A percentile compares a stretch with the other conserved stretches of the same genome.
Conservation (phyloP, 1,140 invertebrate species). For the Whitmania pigra region DNA sequence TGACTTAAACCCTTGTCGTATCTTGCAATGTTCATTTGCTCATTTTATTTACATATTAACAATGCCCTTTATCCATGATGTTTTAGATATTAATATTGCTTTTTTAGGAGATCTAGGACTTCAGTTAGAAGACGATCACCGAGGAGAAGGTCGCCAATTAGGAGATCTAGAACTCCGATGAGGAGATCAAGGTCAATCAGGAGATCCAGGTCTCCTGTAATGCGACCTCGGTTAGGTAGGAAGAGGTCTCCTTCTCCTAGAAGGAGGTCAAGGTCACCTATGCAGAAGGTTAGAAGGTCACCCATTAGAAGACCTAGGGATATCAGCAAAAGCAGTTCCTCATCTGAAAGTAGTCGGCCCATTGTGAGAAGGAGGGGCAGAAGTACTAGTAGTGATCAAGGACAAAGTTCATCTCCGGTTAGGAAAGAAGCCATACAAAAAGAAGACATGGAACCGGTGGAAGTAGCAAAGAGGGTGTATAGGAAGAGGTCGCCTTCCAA, state of each 20-base stretch:
- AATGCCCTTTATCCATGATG: too few species aligned
- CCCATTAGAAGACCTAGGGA: neutral
- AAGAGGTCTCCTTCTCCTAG: neutral
- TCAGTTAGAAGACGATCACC: neutral
- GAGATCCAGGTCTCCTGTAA: neutral
- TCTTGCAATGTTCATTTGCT: too few species aligned
- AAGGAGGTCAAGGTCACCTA: neutral
- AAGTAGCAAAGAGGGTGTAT: too few species aligned
- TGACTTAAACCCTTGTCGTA: too few species aligned
- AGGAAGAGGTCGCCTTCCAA: too few species aligned
- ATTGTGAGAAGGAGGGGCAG: neutral
- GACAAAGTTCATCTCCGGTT: neutral
- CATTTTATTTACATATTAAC: too few species aligned
- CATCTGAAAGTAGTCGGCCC: neutral
- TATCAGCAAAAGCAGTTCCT: neutral
- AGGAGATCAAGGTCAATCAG: constrained; percentile 3
- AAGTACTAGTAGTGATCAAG: neutral
- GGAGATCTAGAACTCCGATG: neutral
- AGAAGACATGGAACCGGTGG: too few species aligned
- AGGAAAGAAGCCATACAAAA: neutral
- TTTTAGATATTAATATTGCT: too few species aligned
- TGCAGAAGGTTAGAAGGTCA: neutral
- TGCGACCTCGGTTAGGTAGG: neutral
- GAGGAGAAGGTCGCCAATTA: neutral
- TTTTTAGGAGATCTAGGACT: neutral